phyloP scores from a whole-genome alignment of 2,888 invertebrate species.

The Seladonia tumulorum region DNA sequence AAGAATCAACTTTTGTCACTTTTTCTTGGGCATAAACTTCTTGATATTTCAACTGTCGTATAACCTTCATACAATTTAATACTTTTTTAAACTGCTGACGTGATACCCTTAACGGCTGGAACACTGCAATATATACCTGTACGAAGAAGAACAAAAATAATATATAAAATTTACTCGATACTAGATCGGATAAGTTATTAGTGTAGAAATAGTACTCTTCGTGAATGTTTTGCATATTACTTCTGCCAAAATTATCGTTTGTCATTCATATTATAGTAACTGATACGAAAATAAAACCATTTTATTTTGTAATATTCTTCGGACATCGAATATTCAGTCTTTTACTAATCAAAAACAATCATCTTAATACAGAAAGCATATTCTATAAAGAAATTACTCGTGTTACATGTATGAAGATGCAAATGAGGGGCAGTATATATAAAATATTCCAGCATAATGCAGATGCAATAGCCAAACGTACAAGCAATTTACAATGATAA shows the following conservation, averaged over 20 bases:
- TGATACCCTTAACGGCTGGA: conserved; percentile 92
- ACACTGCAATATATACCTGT: conserved; percentile 92
- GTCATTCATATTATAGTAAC: not conserved
- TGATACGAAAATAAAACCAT: not conserved
- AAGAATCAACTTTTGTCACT: conserved; percentile 93
- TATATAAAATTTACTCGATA: conserved; percentile 48
- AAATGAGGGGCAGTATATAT: conserved; percentile 28
- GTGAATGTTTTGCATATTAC: not conserved
- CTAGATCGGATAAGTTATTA: conserved; percentile 6
- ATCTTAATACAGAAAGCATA: conserved; percentile 29
- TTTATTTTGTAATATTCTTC: not conserved
- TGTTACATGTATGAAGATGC: conserved; percentile 34
- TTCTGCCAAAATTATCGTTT: not conserved
- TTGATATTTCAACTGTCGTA: conserved; percentile 92
- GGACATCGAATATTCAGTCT: not conserved
- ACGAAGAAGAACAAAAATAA: conserved; percentile 67
- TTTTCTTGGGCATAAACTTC: conserved; percentile 95
- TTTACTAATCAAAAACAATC: conserved; percentile 12
- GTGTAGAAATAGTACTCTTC: conserved; percentile 15
- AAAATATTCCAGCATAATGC: conserved; percentile 44
- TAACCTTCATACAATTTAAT: conserved; percentile 92
- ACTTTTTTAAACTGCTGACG: conserved; percentile 93
- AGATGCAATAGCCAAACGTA: conserved; percentile 55
- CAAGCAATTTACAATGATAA: conserved; percentile 52
- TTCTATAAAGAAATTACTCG: conserved; percentile 18